Percentiles rank a stretch among this genome's conserved stretches.
Evolutionary conservation across 2,888 invertebrate species (phyloP).

Genomic region (Philhelius pedissequus): DNA sequence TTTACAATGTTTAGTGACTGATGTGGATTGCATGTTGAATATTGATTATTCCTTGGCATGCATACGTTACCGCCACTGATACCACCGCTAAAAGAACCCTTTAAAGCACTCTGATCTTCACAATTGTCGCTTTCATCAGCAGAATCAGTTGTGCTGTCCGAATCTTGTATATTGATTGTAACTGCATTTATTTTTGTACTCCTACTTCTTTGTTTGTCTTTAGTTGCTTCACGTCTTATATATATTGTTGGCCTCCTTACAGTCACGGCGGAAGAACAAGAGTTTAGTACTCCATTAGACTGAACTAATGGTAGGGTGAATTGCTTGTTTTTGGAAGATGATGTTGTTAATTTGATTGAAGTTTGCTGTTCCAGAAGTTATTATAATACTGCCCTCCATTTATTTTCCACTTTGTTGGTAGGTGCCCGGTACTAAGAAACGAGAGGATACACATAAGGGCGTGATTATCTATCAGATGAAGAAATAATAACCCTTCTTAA

Average conservation of each 20-base stretch:
- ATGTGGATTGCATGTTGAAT: conserved; percentile 70
- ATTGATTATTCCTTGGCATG: conserved; percentile 35
- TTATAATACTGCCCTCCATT: no score
- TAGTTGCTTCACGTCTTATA: conserved; percentile 73
- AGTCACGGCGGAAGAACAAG: conserved; percentile 60
- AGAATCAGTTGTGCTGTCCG: conserved; percentile 73
- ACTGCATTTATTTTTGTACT: conserved; percentile 46
- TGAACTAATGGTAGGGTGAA: conserved; percentile 65
- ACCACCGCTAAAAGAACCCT: conserved; percentile 68
- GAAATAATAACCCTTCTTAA: no score
- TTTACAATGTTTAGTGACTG: conserved; percentile 74
- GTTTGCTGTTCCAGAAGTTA: conserved; percentile 35
- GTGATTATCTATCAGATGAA: no score
- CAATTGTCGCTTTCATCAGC: conserved; percentile 73
- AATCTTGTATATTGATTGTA: conserved; percentile 62
- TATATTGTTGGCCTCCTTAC: conserved; percentile 74
- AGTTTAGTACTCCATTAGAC: conserved; percentile 70
- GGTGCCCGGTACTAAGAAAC: no score
- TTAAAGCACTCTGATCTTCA: conserved; percentile 49
- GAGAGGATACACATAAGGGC: no score
- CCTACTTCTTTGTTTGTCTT: conserved; percentile 37
- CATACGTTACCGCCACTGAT: conserved; percentile 16
- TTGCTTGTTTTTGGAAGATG: conserved; percentile 37
- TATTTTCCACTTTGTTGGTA: no score
- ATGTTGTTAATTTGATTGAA: conserved; percentile 41